Percentiles rank a stretch among this genome's conserved stretches.
Conservation (phyloP, 2,797 vertebrate species). For the Smutsia gigantea region DNA sequence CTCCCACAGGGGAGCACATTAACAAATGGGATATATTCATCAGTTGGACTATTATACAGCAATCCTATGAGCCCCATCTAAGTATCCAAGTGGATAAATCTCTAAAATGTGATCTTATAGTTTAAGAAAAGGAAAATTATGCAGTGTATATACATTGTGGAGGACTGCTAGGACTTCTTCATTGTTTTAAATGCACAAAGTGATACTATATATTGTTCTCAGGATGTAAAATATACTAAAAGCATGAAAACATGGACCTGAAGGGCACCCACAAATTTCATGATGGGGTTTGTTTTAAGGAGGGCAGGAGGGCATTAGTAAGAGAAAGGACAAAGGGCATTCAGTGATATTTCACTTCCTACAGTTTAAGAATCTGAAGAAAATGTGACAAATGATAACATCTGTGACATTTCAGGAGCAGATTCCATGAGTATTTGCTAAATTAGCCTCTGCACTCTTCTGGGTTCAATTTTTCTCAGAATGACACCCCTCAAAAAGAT, state of each 20-base stretch:
- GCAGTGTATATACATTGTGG: background rate
- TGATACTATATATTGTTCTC: background rate
- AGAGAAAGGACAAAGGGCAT: background rate
- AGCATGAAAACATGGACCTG: background rate
- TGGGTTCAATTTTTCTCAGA: background rate
- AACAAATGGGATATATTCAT: no score
- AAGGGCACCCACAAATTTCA: background rate
- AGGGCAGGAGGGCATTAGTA: no score
- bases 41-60: fast-evolving
- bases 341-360: background rate
- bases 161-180: background rate
- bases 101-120: background rate
- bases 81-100: background rate
- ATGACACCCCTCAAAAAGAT: background rate
- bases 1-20: fast-evolving
- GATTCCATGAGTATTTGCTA: background rate
- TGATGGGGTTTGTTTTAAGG: background rate
- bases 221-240: background rate
- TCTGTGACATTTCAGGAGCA: background rate
- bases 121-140: background rate
- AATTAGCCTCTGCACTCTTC: background rate
- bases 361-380: background rate
- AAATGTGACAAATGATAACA: background rate
- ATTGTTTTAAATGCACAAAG: background rate
- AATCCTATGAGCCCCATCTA: no score